Evolutionary conservation across 1,140 invertebrate genomes (phyloP).

Genomic region (Megalopta genalis): DNA sequence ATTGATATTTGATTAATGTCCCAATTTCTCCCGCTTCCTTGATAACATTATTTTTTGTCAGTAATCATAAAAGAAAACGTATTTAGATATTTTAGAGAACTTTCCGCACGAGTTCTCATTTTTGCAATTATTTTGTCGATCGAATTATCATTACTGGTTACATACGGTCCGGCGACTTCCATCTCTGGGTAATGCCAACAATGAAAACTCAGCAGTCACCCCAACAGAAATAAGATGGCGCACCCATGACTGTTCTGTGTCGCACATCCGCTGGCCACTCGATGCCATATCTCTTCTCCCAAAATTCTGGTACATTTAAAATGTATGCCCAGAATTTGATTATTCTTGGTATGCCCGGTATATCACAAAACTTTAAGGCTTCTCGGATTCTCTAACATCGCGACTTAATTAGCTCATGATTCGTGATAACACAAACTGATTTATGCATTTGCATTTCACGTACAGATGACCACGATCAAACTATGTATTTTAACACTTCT

Average conservation of each 20-base stretch:
- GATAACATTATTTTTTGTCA: slow-evolving; percentile 18
- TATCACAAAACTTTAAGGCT: slow-evolving; percentile 48
- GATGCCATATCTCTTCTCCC: slow-evolving; percentile 60
- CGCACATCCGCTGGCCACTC: slow-evolving; percentile 64
- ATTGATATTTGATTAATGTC: slow-evolving; percentile 16
- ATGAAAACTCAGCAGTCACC: slow-evolving; percentile 68
- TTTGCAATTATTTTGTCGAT: slow-evolving; percentile 55
- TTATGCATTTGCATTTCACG: slow-evolving; percentile 10
- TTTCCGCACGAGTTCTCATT: slow-evolving; percentile 34
- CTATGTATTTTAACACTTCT: slow-evolving; percentile 42
- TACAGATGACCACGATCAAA: slow-evolving; percentile 41
- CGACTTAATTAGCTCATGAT: slow-evolving; percentile 40
- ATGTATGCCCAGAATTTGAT: slow-evolving; percentile 54
- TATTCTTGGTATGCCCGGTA: slow-evolving; percentile 44
- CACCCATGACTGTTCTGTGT: slow-evolving; percentile 69
- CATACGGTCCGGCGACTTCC: slow-evolving; percentile 75
- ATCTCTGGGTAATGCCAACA: slow-evolving; percentile 71
- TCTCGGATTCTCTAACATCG: slow-evolving; percentile 54
- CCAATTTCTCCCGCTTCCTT: slow-evolving; percentile 46
- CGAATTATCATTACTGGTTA: slow-evolving; percentile 73
- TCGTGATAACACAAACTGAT: slow-evolving; percentile 41
- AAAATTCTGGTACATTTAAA: slow-evolving; percentile 56
- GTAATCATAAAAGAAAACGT: slow-evolving; percentile 27
- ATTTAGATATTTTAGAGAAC: slow-evolving; percentile 33
- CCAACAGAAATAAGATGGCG: slow-evolving; percentile 69